These are phyloP conservation scores for Yponomeuta plumbellus DNA, from an alignment of 2,888 invertebrate genomes.

Conservation along the genomic window DNA sequence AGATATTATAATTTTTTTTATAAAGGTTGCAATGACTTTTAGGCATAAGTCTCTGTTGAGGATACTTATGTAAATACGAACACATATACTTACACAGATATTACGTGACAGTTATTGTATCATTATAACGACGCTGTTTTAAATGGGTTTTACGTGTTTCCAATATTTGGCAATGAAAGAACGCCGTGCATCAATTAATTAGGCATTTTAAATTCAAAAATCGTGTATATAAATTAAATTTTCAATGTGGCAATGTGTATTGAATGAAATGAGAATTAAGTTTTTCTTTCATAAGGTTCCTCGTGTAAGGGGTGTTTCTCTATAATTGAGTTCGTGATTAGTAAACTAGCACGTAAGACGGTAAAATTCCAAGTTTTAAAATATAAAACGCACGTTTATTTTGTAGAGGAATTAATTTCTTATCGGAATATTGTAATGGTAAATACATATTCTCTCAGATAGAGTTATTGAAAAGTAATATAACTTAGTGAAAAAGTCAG, in stretches of 20 bases:
- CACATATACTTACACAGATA: slow-evolving; percentile 19
- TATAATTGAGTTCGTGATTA: slow-evolving; percentile 22
- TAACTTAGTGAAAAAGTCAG: slow-evolving; percentile 65
- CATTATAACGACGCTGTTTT: slow-evolving; percentile 20
- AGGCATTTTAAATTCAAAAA: slow-evolving; percentile 15
- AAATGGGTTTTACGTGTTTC: slow-evolving; percentile 8
- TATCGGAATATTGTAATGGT: slow-evolving; percentile 33
- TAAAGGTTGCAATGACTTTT: slow-evolving; percentile 54
- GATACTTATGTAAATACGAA: slow-evolving; percentile 24
- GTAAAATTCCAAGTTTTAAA: slow-evolving; percentile 54
- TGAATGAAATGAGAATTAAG: slow-evolving; percentile 1
- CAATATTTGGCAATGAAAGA: slow-evolving; percentile 16
- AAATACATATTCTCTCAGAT: slow-evolving; percentile 48
- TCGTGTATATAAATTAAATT: slow-evolving; percentile 17
- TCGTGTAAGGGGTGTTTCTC: slow-evolving; percentile 27
- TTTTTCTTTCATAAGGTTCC: slow-evolving; percentile 31
- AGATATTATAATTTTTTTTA: slow-evolving; percentile 43
- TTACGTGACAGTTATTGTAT: slow-evolving; percentile 14
- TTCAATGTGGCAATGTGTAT: slow-evolving; percentile 4
- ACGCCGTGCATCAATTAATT: slow-evolving; percentile 14
- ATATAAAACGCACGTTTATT: slow-evolving; percentile 49
- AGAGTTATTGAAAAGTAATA: slow-evolving; percentile 49
- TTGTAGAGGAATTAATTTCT: slow-evolving; percentile 33
- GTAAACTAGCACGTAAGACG: slow-evolving; percentile 32
- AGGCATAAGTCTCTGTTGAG: slow-evolving; percentile 45